These are phyloP conservation scores for Mermis nigrescens DNA, from an alignment of 2,888 invertebrate species.

Conservation along the genomic window DNA sequence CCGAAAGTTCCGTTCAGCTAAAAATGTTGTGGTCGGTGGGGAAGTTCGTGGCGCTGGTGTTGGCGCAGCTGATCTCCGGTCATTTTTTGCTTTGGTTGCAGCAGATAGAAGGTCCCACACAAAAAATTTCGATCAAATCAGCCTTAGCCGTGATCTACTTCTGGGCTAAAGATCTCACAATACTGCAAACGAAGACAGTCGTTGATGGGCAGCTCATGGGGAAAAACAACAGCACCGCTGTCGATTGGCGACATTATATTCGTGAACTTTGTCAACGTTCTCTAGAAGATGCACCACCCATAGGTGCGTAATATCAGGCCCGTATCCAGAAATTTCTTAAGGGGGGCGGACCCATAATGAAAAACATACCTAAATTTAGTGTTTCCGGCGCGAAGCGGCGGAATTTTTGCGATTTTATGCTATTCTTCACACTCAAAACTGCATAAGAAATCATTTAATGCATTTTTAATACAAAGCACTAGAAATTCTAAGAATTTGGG, in stretches of 20 bases:
- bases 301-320: no score
- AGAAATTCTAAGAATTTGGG: no score
- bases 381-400: no score
- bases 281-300: neutral
- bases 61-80: neutral
- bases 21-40: neutral
- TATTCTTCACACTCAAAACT: no score
- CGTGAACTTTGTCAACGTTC: neutral
- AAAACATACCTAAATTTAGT: no score
- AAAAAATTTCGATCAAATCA: neutral
- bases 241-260: neutral
- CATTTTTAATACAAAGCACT: no score
- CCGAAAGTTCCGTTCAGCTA: neutral
- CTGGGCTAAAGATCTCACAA: neutral
- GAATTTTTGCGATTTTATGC: no score
- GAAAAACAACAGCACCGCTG: neutral
- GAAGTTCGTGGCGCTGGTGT: neutral
- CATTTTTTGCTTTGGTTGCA: neutral
- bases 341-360: no score
- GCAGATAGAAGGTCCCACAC: neutral
- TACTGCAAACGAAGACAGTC: neutral
- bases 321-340: no score
- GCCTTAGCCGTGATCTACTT: neutral
- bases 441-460: no score
- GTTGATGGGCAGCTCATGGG: neutral